A percentile compares a stretch with the other conserved stretches of the same genome.
Evolutionary conservation across 2,113 vertebrate genomes (phyloP).

Genomic region (Oryzias curvinotus): DNA sequence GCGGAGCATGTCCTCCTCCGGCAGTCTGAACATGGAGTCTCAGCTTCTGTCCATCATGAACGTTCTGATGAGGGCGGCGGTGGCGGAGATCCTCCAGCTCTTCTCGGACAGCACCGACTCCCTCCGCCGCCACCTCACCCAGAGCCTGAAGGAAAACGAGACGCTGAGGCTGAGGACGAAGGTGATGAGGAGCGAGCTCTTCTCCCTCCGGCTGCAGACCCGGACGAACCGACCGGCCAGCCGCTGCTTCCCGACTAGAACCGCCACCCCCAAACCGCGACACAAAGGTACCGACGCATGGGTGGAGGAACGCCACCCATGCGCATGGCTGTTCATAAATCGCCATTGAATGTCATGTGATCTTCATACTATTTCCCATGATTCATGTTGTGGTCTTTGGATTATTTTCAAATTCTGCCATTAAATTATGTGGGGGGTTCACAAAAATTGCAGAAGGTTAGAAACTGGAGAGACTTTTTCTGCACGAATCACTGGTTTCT

Average conservation of each 20-base stretch:
- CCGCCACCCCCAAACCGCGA: constrained; percentile 42
- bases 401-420: too few species aligned
- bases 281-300: constrained; percentile 42
- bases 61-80: constrained; percentile 70
- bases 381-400: too few species aligned
- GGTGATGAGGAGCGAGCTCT: constrained; percentile 69
- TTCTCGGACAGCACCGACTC: constrained; percentile 66
- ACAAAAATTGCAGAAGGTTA: too few species aligned
- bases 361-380: too few species aligned
- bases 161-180: constrained; percentile 68
- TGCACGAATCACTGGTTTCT: too few species aligned
- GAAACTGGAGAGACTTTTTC: too few species aligned
- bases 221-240: constrained; percentile 54
- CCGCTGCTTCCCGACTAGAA: constrained; percentile 46
- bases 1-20: constrained; percentile 45
- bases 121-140: constrained; percentile 59
- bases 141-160: constrained; percentile 72
- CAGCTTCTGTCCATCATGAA: constrained; percentile 74
- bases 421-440: too few species aligned
- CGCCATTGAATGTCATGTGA: too few species aligned
- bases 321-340: too few species aligned
- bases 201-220: constrained; percentile 66
- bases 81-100: constrained; percentile 67
- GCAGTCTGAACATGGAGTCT: constrained; percentile 53
- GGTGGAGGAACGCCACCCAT: too few species aligned